Conservation (phyloP, 2,888 invertebrate genomes). For the Eueremaeus valkanovi region DNA sequence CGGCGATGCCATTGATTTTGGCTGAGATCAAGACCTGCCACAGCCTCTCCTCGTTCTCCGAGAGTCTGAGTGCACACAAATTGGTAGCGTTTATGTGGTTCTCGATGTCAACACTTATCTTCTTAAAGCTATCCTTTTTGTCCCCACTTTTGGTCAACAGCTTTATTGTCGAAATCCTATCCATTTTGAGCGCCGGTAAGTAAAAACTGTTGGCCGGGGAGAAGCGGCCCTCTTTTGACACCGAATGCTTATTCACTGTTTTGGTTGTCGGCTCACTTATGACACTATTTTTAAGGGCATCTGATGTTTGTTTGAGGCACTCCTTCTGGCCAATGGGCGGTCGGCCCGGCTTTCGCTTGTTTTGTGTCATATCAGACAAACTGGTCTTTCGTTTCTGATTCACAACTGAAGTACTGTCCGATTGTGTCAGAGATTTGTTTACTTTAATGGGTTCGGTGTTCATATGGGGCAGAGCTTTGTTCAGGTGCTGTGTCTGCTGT, state of each 20-base stretch:
- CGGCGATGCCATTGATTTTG: constrained; percentile 49
- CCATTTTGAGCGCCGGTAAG: constrained; percentile 47
- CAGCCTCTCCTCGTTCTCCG: constrained; percentile 37
- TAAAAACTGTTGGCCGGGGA: constrained; percentile 48
- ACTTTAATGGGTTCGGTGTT: constrained; percentile 31
- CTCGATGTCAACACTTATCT: constrained; percentile 50
- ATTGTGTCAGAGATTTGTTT: background rate
- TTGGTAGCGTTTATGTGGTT: constrained; percentile 49
- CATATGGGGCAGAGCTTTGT: background rate
- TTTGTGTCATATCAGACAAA: background rate
- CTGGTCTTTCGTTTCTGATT: constrained; percentile 9
- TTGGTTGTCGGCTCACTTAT: constrained; percentile 37
- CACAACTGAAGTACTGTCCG: background rate
- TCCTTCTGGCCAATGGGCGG: constrained; percentile 43
- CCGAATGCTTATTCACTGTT: constrained; percentile 19
- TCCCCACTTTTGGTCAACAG: background rate
- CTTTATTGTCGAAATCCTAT: background rate
- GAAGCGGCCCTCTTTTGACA: constrained; percentile 13
- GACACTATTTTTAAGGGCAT: constrained; percentile 10
- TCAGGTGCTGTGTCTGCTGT: background rate
- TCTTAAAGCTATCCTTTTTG: background rate
- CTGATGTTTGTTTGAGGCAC: background rate
- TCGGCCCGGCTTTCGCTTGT: constrained; percentile 47
- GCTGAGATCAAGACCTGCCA: constrained; percentile 52
- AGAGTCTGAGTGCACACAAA: constrained; percentile 22